Base-by-base conservation (phyloP, 2,888 invertebrate genomes). In the Dicranocentrus wangi region DNA sequence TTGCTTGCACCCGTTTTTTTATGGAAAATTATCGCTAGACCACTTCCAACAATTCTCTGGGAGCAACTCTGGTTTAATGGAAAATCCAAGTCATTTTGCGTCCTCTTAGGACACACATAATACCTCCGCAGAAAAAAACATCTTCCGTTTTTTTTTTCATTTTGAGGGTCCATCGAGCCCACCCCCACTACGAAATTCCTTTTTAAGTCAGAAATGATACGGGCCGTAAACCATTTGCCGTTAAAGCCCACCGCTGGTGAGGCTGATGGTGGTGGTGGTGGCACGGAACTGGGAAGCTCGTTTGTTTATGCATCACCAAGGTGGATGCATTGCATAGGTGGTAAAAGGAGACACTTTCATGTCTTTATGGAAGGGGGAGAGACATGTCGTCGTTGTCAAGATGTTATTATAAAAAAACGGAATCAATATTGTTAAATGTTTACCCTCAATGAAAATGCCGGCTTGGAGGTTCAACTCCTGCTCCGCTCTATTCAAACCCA, bases 171-270 rank as follows among this genome's bases (percentile, higher is more conserved):
- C n/a, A n/a, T n/a, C n/a, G 15, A 47, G 47, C 47, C 5, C 47
- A 47, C 10, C 47, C 5, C 53, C 47, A 47, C 47, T 63, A 78
- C 53, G 60, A 47, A 61, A 63, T 70, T 70, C 77, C 77, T 63
- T 78, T 78, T 43, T 70, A 63, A 78, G 61, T 42, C 21, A 53
- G 61, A 63, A 78, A 60, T 63, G 77, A 70, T 78, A 70, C 77
- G 10, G 69, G 66, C 53, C 15, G n/a, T 15, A 78, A 70, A 78
- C 69, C 60, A 63, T 63, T 23, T 76, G 69, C 32, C 60, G 58
- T 23, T 47, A 47, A 10, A 39, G 5, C 15, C 47, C 47, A n/a
- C 47, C n/a, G 47, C 7, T n/a, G 13, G 10, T 47, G 39, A n/a
- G 47, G 3, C 15, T 47, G n/a, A n/a, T 47, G 47, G 47, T 10